A percentile compares a stretch with the other conserved stretches of the same genome.
Evolutionary conservation across 2,113 vertebrate species (phyloP).

Genomic region (Chelonoidis abingdonii): DNA sequence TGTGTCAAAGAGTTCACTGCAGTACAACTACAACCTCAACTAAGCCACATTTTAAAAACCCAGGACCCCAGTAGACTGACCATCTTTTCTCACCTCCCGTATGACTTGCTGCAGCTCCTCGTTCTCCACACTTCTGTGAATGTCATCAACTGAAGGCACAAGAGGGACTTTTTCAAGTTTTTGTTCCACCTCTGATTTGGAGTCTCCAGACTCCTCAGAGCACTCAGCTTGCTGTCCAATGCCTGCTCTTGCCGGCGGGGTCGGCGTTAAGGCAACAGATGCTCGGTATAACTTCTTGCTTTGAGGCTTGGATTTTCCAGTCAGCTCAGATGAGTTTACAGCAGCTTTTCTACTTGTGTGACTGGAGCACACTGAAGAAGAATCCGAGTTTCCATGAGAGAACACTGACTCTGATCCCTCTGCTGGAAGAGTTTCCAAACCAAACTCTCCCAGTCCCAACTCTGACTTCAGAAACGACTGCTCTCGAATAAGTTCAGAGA

Average conservation of each 20-base stretch:
- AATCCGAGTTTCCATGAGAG: constrained; percentile 81
- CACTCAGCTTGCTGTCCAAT: constrained; percentile 66
- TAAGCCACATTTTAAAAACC: background rate
- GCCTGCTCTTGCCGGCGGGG: constrained; percentile 80
- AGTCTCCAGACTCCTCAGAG: constrained; percentile 60
- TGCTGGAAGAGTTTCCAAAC: constrained; percentile 74
- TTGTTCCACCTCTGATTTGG: constrained; percentile 62
- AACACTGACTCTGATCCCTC: constrained; percentile 81
- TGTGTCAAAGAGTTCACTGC: background rate
- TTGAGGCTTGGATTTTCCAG: constrained; percentile 63
- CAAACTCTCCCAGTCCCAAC: constrained; percentile 82
- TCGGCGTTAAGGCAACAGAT: constrained; percentile 89
- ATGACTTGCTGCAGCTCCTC: constrained; percentile 91
- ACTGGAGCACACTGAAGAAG: constrained; percentile 87
- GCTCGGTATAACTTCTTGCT: constrained; percentile 85
- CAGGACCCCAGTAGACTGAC: background rate
- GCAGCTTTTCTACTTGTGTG: constrained; percentile 70
- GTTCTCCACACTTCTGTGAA: constrained; percentile 75
- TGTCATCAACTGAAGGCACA: constrained; percentile 59
- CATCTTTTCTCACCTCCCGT: constrained; percentile 83
- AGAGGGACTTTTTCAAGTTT: constrained; percentile 57
- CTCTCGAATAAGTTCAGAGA: constrained; percentile 92
- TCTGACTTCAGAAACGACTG: constrained; percentile 92
- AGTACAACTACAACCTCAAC: background rate
- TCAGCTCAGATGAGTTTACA: constrained; percentile 47